Evolutionary conservation across 2,797 vertebrate genomes (phyloP).

Genomic region (Neostethus bicornis): DNA sequence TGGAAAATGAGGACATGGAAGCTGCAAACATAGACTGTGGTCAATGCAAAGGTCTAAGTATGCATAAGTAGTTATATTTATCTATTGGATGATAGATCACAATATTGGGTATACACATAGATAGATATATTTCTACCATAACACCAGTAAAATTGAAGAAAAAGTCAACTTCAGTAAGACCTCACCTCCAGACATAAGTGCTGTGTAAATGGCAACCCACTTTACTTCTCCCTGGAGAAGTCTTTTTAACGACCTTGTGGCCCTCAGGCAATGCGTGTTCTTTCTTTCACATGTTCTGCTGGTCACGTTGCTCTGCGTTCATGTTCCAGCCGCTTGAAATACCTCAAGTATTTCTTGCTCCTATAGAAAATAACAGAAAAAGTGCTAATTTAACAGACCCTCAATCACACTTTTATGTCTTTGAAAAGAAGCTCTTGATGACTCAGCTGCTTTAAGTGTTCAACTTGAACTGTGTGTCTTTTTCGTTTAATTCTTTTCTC

Average conservation of each 20-base stretch:
- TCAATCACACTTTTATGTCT: constrained; percentile 17
- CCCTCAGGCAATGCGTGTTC: constrained; percentile 31
- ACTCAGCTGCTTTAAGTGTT: constrained; percentile 58
- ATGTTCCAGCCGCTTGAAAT: constrained; percentile 23
- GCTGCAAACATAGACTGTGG: constrained; percentile 5
- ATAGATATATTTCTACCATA: constrained; percentile 9
- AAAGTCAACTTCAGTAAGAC: not conserved
- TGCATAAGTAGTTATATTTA: too few relatives aligned
- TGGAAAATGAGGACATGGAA: constrained; percentile 10
- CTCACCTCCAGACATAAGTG: constrained; percentile 12
- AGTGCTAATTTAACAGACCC: constrained; percentile 12
- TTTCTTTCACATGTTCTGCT: constrained; percentile 41
- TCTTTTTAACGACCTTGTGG: constrained; percentile 31
- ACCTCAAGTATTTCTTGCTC: constrained; percentile 20
- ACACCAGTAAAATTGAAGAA: constrained; percentile 4
- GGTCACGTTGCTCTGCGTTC: constrained; percentile 35
- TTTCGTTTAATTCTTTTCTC: too few relatives aligned
- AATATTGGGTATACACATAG: not conserved
- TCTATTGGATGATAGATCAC: too few relatives aligned
- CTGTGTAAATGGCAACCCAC: constrained; percentile 16
- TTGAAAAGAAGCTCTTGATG: constrained; percentile 42
- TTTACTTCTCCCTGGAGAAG: constrained; percentile 8
- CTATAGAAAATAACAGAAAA: not conserved
- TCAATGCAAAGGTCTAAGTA: too few relatives aligned
- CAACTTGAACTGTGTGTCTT: constrained; percentile 37